Percentiles rank a stretch among this genome's conserved stretches.
Evolutionary conservation across 2,113 vertebrate species (phyloP).

Genomic region (Chaetodon auriga): DNA sequence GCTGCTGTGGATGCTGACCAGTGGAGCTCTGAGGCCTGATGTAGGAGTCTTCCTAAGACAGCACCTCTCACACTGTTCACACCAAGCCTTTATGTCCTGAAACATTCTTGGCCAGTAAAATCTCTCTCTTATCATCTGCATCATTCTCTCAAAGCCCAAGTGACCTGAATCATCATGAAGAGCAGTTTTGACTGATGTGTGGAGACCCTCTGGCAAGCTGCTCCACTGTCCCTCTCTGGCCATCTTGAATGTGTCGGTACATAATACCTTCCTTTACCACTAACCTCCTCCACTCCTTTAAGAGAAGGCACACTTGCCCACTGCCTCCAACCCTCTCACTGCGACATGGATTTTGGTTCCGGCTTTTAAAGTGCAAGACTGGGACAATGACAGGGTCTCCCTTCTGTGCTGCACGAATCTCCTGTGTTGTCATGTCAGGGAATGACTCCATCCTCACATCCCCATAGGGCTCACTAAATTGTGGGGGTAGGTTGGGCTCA

Average conservation of each 20-base stretch:
- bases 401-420: slow-evolving; percentile 6
- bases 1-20: too few relatives aligned
- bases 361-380: not conserved
- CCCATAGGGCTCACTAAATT: not conserved
- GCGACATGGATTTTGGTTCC: not conserved
- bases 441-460: slow-evolving; percentile 2
- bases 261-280: slow-evolving; percentile 22
- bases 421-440: slow-evolving; percentile 16
- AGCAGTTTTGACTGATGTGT: not conserved
- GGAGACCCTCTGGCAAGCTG: not conserved
- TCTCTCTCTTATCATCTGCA: slow-evolving; percentile 32
- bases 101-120: slow-evolving; percentile 45
- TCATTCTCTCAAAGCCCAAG: slow-evolving; percentile 21
- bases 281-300: slow-evolving; percentile 45
- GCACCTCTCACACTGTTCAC: slow-evolving; percentile 41
- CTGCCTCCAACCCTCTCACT: not conserved
- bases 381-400: not conserved
- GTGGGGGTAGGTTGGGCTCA: not conserved
- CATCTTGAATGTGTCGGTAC: not conserved
- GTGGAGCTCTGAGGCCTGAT: not conserved
- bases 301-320: not conserved
- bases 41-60: slow-evolving; percentile 33
- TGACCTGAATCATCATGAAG: slow-evolving; percentile 35
- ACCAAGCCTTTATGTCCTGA: slow-evolving; percentile 37
- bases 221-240: not conserved